Evolutionary conservation across 2,888 invertebrate species (phyloP).

Genomic region (Argyresthia albistria): DNA sequence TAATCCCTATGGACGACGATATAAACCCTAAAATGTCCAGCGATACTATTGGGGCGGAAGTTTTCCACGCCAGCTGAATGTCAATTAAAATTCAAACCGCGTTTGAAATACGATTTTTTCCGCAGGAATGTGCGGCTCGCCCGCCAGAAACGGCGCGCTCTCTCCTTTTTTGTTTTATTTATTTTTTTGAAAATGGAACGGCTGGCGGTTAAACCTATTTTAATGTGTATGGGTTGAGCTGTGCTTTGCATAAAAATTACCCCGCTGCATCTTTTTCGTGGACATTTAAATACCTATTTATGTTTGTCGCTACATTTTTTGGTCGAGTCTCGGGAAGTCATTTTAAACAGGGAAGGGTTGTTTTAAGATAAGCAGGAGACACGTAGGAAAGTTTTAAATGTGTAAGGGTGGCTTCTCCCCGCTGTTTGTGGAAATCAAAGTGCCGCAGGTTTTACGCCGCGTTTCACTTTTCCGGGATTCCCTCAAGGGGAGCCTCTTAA

Average conservation of each 20-base stretch:
- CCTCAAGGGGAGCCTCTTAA: slow-evolving; percentile 53
- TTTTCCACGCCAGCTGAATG: slow-evolving; percentile 47
- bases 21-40: slow-evolving; percentile 55
- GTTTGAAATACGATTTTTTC: slow-evolving; percentile 73
- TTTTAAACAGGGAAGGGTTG: background rate
- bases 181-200: slow-evolving; percentile 62
- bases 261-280: slow-evolving; percentile 21
- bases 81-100: slow-evolving; percentile 74
- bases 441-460: slow-evolving; percentile 47
- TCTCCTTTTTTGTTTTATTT: slow-evolving; percentile 66
- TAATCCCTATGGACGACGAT: slow-evolving; percentile 33
- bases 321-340: background rate
- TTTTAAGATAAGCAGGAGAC: background rate
- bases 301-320: background rate
- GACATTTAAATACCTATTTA: background rate
- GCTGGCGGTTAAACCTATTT: slow-evolving; percentile 70
- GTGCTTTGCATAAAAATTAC: slow-evolving; percentile 69
- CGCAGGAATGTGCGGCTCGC: slow-evolving; percentile 67
- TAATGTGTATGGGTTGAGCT: slow-evolving; percentile 67
- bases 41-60: slow-evolving; percentile 30
- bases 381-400: slow-evolving; percentile 8
- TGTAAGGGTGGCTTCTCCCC: slow-evolving; percentile 13
- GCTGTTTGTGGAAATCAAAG: slow-evolving; percentile 41
- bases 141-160: slow-evolving; percentile 64
- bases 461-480: slow-evolving; percentile 56